Evolutionary conservation across 1,140 invertebrate species (phyloP).

Genomic region (Drosophila bipectinata): DNA sequence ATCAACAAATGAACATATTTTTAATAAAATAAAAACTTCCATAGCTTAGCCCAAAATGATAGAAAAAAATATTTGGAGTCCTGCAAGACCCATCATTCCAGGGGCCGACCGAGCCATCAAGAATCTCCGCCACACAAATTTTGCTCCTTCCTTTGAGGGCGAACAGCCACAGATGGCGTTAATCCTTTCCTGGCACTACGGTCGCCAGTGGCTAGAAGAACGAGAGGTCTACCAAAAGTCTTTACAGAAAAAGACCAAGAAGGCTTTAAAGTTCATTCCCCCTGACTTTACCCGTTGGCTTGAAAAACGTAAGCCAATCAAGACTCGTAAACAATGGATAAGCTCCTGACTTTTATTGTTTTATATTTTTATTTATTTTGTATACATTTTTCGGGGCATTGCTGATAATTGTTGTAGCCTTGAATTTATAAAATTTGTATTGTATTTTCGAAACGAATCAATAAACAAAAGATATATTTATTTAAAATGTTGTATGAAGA

Average conservation of each 20-base stretch:
- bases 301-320: constrained; percentile 6
- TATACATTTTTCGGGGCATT: background rate
- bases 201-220: constrained; percentile 35
- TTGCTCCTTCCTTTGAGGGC: constrained; percentile 9
- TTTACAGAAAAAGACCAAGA: background rate
- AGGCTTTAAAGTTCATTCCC: background rate
- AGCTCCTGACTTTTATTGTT: background rate
- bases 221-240: background rate
- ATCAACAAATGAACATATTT: background rate
- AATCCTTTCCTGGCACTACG: constrained; percentile 37
- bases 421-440: background rate
- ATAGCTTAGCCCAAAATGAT: background rate
- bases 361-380: background rate
- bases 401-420: too few species aligned
- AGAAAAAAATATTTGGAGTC: background rate
- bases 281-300: constrained; percentile 16
- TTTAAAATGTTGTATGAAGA: background rate
- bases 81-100: background rate
- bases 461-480: background rate
- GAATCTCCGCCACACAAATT: background rate
- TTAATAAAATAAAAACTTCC: background rate
- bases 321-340: constrained; percentile 1
- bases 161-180: constrained; percentile 19
- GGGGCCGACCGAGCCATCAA: background rate
- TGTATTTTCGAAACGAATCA: background rate